Conservation (phyloP, 2,797 vertebrate species). For the Urophycis tenuis region DNA sequence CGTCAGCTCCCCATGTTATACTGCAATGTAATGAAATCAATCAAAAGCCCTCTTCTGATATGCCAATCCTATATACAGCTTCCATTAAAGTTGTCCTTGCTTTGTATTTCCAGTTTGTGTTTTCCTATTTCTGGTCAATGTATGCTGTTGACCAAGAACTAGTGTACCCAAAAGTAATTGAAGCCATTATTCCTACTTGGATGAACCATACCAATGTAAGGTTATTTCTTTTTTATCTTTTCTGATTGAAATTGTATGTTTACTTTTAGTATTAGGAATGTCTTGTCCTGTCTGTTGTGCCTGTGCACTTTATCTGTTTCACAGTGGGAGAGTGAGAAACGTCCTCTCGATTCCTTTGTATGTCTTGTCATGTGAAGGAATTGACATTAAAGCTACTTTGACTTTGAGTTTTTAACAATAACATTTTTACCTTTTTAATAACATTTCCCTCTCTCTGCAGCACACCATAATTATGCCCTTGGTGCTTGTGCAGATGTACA, state of each 20-base stretch:
- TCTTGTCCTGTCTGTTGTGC: no score
- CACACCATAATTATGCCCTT: conserved; percentile 56
- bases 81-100: background rate
- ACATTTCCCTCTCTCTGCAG: conserved; percentile 25
- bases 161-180: conserved; percentile 50
- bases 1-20: background rate
- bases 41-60: no score
- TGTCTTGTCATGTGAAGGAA: no score
- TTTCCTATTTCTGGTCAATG: conserved; percentile 59
- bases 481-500: conserved; percentile 53
- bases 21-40: background rate
- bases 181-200: conserved; percentile 53
- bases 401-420: background rate
- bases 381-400: no score
- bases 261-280: no score
- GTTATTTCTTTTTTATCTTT: no score
- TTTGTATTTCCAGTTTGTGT: conserved; percentile 59
- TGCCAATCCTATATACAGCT: background rate
- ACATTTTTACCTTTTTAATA: background rate
- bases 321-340: no score
- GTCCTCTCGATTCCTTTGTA: no score
- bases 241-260: no score
- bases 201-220: conserved; percentile 59
- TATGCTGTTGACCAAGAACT: conserved; percentile 52
- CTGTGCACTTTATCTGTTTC: no score